Conservation (phyloP, 2,113 vertebrate species). For the Gadus macrocephalus region DNA sequence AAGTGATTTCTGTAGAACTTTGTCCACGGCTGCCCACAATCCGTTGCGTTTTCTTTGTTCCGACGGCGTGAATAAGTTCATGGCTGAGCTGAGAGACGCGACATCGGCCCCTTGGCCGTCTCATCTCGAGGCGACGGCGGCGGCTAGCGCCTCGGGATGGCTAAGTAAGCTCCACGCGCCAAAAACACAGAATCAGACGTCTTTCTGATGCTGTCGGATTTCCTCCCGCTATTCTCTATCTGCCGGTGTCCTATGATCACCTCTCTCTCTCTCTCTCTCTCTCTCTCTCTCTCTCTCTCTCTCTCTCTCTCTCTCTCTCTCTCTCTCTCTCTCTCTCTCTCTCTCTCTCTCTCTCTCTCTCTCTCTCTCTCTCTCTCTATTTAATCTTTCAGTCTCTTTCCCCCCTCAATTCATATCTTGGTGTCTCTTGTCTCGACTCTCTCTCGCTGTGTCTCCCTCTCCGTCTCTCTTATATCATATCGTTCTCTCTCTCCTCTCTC, state of each 20-base stretch:
- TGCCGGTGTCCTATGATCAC: too few species aligned
- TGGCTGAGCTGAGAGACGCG: slow-evolving; percentile 25
- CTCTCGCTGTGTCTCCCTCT: background rate
- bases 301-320: too few species aligned
- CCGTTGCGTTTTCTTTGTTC: slow-evolving; percentile 41
- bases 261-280: too few species aligned
- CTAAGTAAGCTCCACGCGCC: slow-evolving; percentile 36
- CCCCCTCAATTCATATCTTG: background rate
- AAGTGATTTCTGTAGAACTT: slow-evolving; percentile 36
- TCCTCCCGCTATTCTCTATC: slow-evolving; percentile 23
- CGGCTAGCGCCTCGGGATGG: background rate
- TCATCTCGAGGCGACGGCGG: slow-evolving; percentile 12
- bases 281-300: too few species aligned
- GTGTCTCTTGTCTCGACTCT: background rate
- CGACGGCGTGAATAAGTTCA: slow-evolving; percentile 46
- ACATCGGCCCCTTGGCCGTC: slow-evolving; percentile 21
- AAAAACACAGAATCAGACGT: slow-evolving; percentile 33
- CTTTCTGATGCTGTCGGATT: slow-evolving; percentile 54
- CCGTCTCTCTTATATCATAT: background rate
- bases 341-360: background rate
- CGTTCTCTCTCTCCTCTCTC: slow-evolving; percentile 17
- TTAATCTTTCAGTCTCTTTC: background rate
- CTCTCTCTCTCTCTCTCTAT: background rate
- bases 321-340: too few species aligned
- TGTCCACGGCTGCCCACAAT: slow-evolving; percentile 41